Base-by-base conservation (phyloP, 2,113 vertebrate species). In the Scalopus aquaticus region DNA sequence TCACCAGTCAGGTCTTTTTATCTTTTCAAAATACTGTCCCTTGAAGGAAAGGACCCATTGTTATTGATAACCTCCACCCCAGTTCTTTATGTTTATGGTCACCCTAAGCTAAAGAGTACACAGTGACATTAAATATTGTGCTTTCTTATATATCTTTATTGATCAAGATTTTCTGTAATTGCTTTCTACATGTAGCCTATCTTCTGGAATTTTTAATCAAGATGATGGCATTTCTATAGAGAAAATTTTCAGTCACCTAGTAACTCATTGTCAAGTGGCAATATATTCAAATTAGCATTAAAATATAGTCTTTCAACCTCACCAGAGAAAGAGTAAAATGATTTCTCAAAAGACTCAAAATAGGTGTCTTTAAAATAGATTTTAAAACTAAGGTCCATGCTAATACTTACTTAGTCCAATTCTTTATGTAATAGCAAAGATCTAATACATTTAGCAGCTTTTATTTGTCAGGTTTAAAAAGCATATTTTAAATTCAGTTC, bases 381-480 rank as follows among this genome's bases (percentile, higher is more conserved):
- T 32, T 81, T 24, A 12, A 79, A 91, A 37, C 9, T 6, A 44
- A 20, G 67, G 3, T 5, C 12, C 60, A 9, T 12, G 3, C 39
- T 67, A 49, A 20, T 6, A 28, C 39, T 37, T 65, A 65, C 58
- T 56, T 26, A 56, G 32, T 62, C 24, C 22, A 4, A 20, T 67
- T 35, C 37, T 56, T n/a, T 73, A 37, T 49, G 24, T 56, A 51
- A 5, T 22, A 60, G 67, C 5, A n/a, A 86, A 4, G 37, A 84
- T 30, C 54, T 44, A 89, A 13, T 79, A 51, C 11, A 20, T 32
- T 30, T 56, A 70, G 26, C 28, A 73, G 49, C 46, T 73, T 85
- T 64, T 64, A 69, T 60, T 54, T 79, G 39, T 58, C 42, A 69
- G 42, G 26, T 90, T 87, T 58, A 91, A 92, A 90, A 90, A 83